Base-by-base conservation (phyloP, 2,888 invertebrate species). In the Entomobrya multifasciata region DNA sequence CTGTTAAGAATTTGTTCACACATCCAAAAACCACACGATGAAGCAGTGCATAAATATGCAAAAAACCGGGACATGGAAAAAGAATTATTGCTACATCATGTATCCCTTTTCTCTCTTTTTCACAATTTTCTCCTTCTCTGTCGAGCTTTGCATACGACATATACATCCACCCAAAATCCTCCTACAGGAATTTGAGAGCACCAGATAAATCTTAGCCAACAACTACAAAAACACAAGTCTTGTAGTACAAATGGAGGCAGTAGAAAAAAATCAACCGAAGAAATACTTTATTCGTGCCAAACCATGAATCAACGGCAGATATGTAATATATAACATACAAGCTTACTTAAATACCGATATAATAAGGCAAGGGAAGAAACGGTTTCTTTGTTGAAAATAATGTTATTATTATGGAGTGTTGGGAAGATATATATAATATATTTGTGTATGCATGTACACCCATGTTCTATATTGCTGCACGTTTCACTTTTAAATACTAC, bases 51-150 rank as follows among this genome's bases (percentile, higher is more conserved):
- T 67, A 67, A 79, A 67, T 52, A 70, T 70, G 81, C 67, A 67
- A 70, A 70, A 30, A 70, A 25, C 55, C 25, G 25, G 36, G 81
- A 72, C 41, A 44, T 55, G 81, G 57, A 57, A 55, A 49, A 72
- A 72, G 72, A 81, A 81, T 72, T 81, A 80, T 81, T 72, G 60
- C 81, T 60, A 57, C 81, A 72, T 81, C 81, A 81, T 81, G 81
- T 57, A 81, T 60, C 81, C 57, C 72, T 62, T n/a, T 62, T 36
- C 36, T 36, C 36, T 36, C 4, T 36, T 36, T 36, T 36, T 36
- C 4, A 36, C n/a, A n/a, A n/a, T n/a, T n/a, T n/a, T n/a, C 22
- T 57, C 57, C 57, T 17, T 1, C 20, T 25, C 44, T 44, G 22
- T 27, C 10, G 44, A 13, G 55, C n/a, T 47, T 36, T 82, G 62